A percentile compares a stretch with the other conserved stretches of the same genome.
Conservation (phyloP, 2,888 invertebrate genomes). For the Hirudinaria manillensis region DNA sequence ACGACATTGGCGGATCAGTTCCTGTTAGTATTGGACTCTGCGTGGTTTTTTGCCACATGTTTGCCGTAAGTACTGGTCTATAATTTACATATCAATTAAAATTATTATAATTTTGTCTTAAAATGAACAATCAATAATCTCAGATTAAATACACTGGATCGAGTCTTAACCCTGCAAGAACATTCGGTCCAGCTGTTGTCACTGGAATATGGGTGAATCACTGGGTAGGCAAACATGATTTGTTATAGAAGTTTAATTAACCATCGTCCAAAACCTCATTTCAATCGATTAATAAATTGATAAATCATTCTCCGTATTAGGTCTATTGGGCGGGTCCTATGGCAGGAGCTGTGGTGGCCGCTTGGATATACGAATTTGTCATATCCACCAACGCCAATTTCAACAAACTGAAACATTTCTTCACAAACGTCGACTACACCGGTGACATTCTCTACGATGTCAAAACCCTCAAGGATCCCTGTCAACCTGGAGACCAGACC, state of each 20-base stretch:
- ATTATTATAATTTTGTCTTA: neutral
- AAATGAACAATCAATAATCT: constrained; percentile 30
- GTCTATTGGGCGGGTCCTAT: constrained; percentile 49
- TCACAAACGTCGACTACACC: constrained; percentile 8
- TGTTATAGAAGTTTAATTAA: neutral
- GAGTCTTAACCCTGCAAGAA: constrained; percentile 86
- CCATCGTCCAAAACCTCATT: neutral
- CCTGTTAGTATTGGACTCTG: constrained; percentile 43
- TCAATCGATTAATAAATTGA: neutral
- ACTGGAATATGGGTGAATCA: constrained; percentile 70
- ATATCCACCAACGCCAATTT: constrained; percentile 38
- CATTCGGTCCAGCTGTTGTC: constrained; percentile 78
- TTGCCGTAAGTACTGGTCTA: constrained; percentile 39
- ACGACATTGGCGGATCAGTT: constrained; percentile 41
- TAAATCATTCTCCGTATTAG: constrained; percentile 33
- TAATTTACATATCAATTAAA: neutral
- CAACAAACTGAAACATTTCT: constrained; percentile 19
- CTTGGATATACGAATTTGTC: constrained; percentile 43
- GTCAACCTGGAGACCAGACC: too few species aligned
- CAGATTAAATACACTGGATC: constrained; percentile 71
- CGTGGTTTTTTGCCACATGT: constrained; percentile 41
- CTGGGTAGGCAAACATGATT: constrained; percentile 63
- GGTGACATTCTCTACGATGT: constrained; percentile 10
- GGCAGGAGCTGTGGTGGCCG: constrained; percentile 43
- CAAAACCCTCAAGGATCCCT: neutral